Evolutionary conservation across 2,797 vertebrate species (phyloP), one percentile per base, ranked within the genome.

Genomic region (Apogon talboti): DNA sequence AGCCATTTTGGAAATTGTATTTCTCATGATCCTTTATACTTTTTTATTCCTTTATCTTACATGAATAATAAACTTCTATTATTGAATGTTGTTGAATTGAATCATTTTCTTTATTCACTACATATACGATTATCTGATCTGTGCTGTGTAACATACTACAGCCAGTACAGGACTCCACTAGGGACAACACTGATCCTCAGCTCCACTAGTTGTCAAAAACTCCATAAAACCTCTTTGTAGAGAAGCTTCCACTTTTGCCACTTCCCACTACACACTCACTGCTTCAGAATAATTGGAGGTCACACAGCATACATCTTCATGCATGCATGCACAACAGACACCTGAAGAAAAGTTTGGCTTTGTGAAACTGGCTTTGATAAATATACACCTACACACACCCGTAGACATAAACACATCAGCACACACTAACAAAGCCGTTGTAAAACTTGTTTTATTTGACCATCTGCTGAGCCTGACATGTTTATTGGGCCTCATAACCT

Each of bases 391-490:
- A 46, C 65, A 61, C 47, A 40, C 24, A 33, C 46, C 55, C 42
- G 24, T 11, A 52, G 65, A 66, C 37, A 79, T 76, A 85, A 87
- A 90, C 81, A 84, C 56, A 69, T 75, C 81, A 78, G 50, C 66
- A 69, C 51, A 76, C 51, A 67, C 64, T 45, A 80, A 80, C 79
- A 86, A 68, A 84, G 69, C 76, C 45, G 69, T 73, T 53, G 65
- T 78, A 79, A 87, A 83, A 38, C 57, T 35, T 46, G 66, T 64
- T 90, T 87, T 83, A 88, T 88, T 81, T 57, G 54, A 78, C 79
- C 85, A 87, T 90, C 86, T 88, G 86, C 38, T 68, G 73, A 78
- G 66, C 0, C 75, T 73, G 86, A 85, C 81, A 60, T 83, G 80
- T 88, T 88, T 86, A 84, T 65, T 76, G 64, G n/a, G 42, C 61